These are phyloP conservation scores for Azemiops feae DNA, from an alignment of 2,113 vertebrate genomes.

Conservation along the genomic window DNA sequence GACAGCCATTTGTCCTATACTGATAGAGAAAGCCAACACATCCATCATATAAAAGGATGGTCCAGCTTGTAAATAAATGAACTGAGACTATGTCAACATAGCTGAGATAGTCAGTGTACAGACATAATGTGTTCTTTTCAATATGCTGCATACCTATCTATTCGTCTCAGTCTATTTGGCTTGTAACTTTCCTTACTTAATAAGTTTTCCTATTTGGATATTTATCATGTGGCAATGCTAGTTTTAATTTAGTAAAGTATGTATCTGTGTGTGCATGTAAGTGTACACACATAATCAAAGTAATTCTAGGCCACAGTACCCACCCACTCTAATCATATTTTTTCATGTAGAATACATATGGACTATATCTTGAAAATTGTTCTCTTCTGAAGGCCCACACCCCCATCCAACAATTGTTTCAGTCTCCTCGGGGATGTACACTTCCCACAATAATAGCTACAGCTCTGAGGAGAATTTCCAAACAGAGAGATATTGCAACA, in stretches of 20 bases:
- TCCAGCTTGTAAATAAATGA: not conserved
- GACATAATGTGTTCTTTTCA: not conserved
- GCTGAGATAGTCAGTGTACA: not conserved
- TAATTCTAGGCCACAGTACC: not conserved
- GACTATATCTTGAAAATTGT: not conserved
- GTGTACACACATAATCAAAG: not conserved
- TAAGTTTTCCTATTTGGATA: not conserved
- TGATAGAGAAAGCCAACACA: not conserved
- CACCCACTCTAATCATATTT: not conserved
- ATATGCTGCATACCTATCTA: not conserved
- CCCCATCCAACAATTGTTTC: not conserved
- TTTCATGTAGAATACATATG: not conserved
- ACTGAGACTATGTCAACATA: not conserved
- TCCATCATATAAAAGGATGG: not conserved
- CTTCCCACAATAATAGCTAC: not conserved
- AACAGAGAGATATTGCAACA: not conserved
- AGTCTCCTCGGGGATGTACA: not conserved
- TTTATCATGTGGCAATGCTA: not conserved
- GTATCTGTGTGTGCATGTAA: not conserved
- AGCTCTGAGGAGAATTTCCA: slow-evolving; percentile 22
- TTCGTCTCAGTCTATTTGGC: not conserved
- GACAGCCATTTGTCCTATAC: not conserved
- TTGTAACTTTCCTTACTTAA: not conserved
- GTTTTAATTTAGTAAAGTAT: not conserved
- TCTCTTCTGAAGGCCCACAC: not conserved